Evolutionary conservation across 2,797 vertebrate species (phyloP), one percentile per base, ranked within the genome.

Genomic region (Argyrosomus regius): DNA sequence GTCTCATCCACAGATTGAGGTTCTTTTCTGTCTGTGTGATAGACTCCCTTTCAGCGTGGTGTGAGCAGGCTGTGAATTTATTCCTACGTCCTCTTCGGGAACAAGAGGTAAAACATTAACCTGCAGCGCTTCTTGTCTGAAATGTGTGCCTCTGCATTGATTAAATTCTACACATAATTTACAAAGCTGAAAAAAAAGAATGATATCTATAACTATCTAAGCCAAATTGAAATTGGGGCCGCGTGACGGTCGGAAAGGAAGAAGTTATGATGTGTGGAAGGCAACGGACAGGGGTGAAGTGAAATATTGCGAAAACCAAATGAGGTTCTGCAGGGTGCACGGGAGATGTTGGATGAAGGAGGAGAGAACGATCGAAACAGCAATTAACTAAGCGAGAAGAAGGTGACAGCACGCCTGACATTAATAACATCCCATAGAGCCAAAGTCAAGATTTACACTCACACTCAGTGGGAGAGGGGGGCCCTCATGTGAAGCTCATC

Each of bases 371-470:
- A 93, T 87, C 80, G 86, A 94, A 93, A 79, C 62, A 18, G 88
- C 89, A 95, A 94, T 95, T 94, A 95, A 93, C 89, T 80, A 87
- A 84, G 75, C 81, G 59, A 76, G 85, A 83, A 87, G 87, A 89
- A 85, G 82, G 89, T 86, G 91, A 91, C 87, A 83, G 86, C 68
- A 52, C 24, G 76, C 67, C 88, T 80, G 84, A 92, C 92, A 93
- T 94, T 93, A 94, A 94, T 94, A 94, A 92, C 91, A 91, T 92
- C 91, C 82, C 85, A 82, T 75, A 84, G 89, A 84, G 91, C 87
- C 84, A 88, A 85, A 89, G 88, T 93, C 88, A 89, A 94, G 92
- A 93, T 94, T 93, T 93, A 95, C 94, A 91, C 89, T 86, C 75
- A 18, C 68, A 48, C 81, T 78, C 81, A 28, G 80, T 43, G 72